A percentile compares a stretch with the other conserved stretches of the same genome.
Conservation (phyloP, 2,888 invertebrate species). For the Orthosia gothica region DNA sequence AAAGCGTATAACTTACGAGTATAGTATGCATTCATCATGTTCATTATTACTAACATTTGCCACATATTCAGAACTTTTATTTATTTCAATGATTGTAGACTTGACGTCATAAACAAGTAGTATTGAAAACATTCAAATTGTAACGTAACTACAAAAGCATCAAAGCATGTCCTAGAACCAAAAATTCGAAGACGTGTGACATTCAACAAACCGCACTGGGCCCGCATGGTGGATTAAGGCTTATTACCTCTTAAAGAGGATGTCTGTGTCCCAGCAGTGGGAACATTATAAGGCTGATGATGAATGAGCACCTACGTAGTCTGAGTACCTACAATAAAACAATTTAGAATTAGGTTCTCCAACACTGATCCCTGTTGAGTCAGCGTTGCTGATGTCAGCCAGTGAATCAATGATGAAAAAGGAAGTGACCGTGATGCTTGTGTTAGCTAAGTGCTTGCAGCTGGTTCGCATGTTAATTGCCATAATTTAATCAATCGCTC, state of each 20-base stretch:
- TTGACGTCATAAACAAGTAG: too few relatives aligned
- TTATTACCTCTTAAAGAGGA: too few relatives aligned
- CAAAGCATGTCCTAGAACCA: too few relatives aligned
- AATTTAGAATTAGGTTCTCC: background rate
- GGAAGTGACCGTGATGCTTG: conserved; percentile 39
- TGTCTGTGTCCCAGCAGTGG: too few relatives aligned
- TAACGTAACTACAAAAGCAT: too few relatives aligned
- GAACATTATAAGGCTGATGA: too few relatives aligned
- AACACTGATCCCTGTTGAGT: conserved; percentile 13
- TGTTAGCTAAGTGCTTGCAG: conserved; percentile 8
- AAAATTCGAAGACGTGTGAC: too few relatives aligned
- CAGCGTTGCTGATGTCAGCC: conserved; percentile 36
- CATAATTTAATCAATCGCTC: conserved; percentile 49
- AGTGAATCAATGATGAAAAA: conserved; percentile 25
- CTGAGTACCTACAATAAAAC: background rate
- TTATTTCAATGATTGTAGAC: too few relatives aligned
- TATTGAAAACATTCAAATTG: too few relatives aligned
- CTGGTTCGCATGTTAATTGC: conserved; percentile 46
- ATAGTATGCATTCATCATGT: background rate
- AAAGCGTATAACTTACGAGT: background rate
- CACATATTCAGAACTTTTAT: background rate
- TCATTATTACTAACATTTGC: background rate
- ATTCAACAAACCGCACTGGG: too few relatives aligned
- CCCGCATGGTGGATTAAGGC: too few relatives aligned
- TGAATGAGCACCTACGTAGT: background rate